Percentiles rank a stretch among this genome's conserved stretches.
Conservation (phyloP, 2,888 invertebrate species). For the Eudasyphora cyanicolor region DNA sequence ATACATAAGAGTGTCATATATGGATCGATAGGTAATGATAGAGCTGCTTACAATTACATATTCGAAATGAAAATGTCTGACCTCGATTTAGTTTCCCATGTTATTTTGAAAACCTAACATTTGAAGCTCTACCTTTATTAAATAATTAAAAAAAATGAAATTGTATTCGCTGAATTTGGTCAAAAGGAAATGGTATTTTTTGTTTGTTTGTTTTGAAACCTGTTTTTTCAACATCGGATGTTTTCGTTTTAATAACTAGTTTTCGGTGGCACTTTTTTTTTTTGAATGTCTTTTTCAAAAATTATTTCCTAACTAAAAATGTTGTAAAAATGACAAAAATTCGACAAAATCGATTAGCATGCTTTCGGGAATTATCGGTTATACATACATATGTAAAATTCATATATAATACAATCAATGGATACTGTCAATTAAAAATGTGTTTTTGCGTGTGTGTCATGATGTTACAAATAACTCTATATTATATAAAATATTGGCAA, state of each 20-base stretch:
- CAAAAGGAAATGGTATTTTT: too few species aligned
- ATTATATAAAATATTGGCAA: conserved; percentile 49
- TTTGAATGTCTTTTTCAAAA: background rate
- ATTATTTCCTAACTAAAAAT: background rate
- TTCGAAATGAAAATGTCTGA: too few species aligned
- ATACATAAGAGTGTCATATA: too few species aligned
- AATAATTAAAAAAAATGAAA: too few species aligned
- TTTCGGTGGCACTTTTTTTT: conserved; percentile 3
- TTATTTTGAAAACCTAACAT: too few species aligned
- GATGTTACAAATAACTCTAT: conserved; percentile 25
- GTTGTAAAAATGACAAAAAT: background rate
- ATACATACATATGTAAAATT: conserved; percentile 17
- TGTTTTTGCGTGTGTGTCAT: conserved; percentile 11
- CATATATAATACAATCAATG: conserved; percentile 37
- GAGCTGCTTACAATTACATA: too few species aligned
- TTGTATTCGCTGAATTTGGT: too few species aligned
- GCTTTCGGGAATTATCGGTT: background rate
- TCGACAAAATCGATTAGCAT: too few species aligned
- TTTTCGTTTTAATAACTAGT: background rate
- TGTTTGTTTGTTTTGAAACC: background rate
- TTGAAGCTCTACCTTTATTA: too few species aligned
- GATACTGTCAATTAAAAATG: conserved; percentile 47
- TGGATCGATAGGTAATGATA: too few species aligned
- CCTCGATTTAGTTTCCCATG: too few species aligned
- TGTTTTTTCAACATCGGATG: background rate